Evolutionary conservation across 2,888 invertebrate genomes (phyloP).

Genomic region (Syritta pipiens): DNA sequence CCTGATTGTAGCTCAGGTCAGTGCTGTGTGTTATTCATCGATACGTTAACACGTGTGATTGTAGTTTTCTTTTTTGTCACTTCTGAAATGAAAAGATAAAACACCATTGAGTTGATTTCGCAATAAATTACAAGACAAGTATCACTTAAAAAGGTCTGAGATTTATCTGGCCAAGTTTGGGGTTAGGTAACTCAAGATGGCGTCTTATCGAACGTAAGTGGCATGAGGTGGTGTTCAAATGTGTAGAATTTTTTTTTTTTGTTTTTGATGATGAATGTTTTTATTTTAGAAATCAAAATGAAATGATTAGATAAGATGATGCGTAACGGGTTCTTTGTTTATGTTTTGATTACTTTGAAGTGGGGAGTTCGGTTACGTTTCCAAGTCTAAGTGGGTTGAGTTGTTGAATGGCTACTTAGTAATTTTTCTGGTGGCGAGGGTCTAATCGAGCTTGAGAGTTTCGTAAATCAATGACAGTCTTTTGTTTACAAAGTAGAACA

Average conservation of each 20-base stretch:
- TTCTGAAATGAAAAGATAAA: constrained; percentile 25
- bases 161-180: background rate
- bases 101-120: background rate
- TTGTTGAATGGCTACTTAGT: too few relatives aligned
- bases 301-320: constrained; percentile 33
- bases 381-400: too few relatives aligned
- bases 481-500: too few relatives aligned
- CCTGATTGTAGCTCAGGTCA: constrained; percentile 39
- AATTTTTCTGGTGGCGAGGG: too few relatives aligned
- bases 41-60: constrained; percentile 19
- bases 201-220: constrained; percentile 15
- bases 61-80: constrained; percentile 13
- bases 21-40: constrained; percentile 33
- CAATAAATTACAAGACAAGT: constrained; percentile 1
- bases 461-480: too few relatives aligned
- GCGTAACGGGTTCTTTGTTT: background rate
- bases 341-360: background rate
- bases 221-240: constrained; percentile 1
- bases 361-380: too few relatives aligned
- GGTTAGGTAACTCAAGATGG: constrained; percentile 1
- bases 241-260: background rate
- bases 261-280: background rate
- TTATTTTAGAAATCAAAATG: constrained; percentile 13
- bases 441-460: too few relatives aligned
- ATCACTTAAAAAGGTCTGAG: background rate